These are phyloP conservation scores for Pterocles burchelli DNA, from an alignment of 2,113 vertebrate species.

Conservation along the genomic window DNA sequence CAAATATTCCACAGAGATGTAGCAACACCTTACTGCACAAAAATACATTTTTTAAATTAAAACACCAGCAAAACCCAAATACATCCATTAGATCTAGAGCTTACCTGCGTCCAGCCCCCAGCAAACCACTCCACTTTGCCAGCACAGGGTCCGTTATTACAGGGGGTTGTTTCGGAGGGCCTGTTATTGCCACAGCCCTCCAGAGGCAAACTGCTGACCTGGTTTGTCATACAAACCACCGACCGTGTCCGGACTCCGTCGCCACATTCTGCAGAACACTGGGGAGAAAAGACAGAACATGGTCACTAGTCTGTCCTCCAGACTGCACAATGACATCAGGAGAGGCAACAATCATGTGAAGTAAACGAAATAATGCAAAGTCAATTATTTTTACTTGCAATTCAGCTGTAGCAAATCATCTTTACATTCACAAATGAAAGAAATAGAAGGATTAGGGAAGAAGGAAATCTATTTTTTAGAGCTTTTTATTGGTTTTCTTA, in stretches of 20 bases:
- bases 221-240: constrained; percentile 89
- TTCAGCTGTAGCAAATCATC: not conserved
- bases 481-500: not conserved
- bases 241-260: constrained; percentile 83
- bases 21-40: not conserved
- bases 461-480: not conserved
- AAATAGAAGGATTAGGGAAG: not conserved
- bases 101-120: constrained; percentile 93
- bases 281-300: not conserved
- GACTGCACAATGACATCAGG: accelerated
- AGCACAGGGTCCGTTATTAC: constrained; percentile 87
- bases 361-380: accelerated
- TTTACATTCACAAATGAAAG: not conserved
- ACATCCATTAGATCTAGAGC: accelerated
- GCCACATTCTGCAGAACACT: constrained; percentile 94
- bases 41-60: not conserved
- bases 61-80: not conserved
- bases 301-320: accelerated
- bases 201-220: constrained; percentile 89
- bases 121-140: constrained; percentile 92
- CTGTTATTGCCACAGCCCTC: constrained; percentile 89
- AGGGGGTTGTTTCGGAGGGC: constrained; percentile 81
- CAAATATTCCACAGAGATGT: not conserved
- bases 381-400: not conserved
- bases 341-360: accelerated